A percentile compares a stretch with the other conserved stretches of the same genome.
Evolutionary conservation across 2,113 vertebrate genomes (phyloP).

Genomic region (Catharus bicknelli): DNA sequence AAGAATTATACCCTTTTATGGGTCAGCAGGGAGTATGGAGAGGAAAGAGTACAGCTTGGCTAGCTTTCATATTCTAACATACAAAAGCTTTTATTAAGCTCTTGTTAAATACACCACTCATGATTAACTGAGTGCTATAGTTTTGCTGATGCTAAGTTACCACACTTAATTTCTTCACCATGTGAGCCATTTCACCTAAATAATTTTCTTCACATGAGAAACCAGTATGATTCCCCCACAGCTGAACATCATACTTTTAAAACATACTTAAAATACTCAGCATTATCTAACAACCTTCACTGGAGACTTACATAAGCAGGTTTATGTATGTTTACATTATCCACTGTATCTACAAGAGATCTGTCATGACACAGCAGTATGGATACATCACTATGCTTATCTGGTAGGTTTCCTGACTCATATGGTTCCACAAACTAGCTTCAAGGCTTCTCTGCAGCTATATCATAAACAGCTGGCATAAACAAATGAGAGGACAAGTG

Average conservation of each 20-base stretch:
- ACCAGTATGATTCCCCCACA: accelerated
- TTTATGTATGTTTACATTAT: background rate
- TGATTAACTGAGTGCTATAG: background rate
- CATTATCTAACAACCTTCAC: background rate
- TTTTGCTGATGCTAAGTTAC: background rate
- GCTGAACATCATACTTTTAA: background rate
- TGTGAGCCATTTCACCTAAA: background rate
- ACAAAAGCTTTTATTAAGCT: background rate
- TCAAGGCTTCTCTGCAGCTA: background rate
- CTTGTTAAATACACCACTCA: background rate
- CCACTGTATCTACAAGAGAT: background rate
- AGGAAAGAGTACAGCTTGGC: background rate
- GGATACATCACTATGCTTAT: background rate
- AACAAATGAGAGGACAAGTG: background rate
- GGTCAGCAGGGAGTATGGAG: background rate
- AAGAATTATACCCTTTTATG: background rate
- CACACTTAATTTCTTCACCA: background rate
- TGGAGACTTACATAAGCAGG: background rate
- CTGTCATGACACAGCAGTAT: background rate
- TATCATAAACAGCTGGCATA: background rate
- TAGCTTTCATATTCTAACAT: background rate
- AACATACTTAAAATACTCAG: background rate
- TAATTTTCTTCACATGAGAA: background rate
- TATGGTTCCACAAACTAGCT: background rate
- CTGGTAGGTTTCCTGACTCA: background rate